Base-by-base conservation (phyloP, 1,140 invertebrate species). In the Drosophila suzukii region DNA sequence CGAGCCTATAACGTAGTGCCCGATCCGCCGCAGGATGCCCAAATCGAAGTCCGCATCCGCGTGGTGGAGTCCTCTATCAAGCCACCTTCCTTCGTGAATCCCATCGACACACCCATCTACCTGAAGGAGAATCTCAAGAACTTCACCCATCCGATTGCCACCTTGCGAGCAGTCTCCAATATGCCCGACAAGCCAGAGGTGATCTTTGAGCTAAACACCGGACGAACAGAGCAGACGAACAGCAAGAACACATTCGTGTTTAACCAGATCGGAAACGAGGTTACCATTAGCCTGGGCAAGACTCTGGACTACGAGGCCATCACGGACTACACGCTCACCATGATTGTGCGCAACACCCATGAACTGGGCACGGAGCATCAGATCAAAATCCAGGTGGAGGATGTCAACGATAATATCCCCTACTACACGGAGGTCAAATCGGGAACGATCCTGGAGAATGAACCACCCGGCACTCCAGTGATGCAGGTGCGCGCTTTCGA, bases 321-420 rank as follows among this genome's bases (percentile, higher is more conserved):
- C 56, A 95, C 95, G 0, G 95, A 97, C 70, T 98, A 98, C 83
- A 96, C 95, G 4, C 93, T 98, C 17, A 97, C 96, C 39, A 95
- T 98, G 72, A 94, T 96, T 78, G 96, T 97, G 6, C 93, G 95
- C 93, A 98, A 98, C 91, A 97, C 97, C 81, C 96, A 95, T 84
- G 95, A 95, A 81, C 92, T 97, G 81, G 96, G 95, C 7, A 95
- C 96, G 8, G 96, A 97, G 93, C 96, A 95, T 5, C 94, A 95
- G 44, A 94, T 98, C 6, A 95, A 95, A 61, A 96, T 98, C 24
- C 94, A 95, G 84, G 94, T 97, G 1, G 93, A 95, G 82, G 97
- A 98, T 81, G 97, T 97, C 0, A 98, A 98, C 79, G 97, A 98
- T 90, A 96, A 97, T 82, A 96, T 97, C 75, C 97, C 97, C 0